Conservation (phyloP, 2,888 invertebrate species). For the Drosophila stalkeri region DNA sequence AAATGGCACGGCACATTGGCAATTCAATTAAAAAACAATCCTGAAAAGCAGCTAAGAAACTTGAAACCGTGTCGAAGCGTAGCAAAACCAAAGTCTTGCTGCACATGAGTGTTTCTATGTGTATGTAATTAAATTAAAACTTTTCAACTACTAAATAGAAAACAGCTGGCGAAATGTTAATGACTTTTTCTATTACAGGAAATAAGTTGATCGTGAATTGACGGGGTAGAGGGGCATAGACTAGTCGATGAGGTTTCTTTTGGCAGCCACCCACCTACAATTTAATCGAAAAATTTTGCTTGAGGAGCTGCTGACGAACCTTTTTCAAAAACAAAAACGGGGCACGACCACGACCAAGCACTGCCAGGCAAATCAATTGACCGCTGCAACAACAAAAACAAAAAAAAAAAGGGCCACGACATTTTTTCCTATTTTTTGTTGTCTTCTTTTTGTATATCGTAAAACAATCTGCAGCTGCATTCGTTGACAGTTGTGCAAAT, state of each 20-base stretch:
- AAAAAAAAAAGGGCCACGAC: constrained; percentile 58
- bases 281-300: constrained; percentile 58
- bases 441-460: constrained; percentile 18
- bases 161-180: constrained; percentile 65
- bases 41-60: constrained; percentile 24
- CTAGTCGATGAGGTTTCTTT: neutral
- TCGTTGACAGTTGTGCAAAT: constrained; percentile 73
- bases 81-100: constrained; percentile 22
- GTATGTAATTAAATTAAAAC: constrained; percentile 74
- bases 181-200: constrained; percentile 61
- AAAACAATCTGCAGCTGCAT: constrained; percentile 62
- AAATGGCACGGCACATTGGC: constrained; percentile 42
- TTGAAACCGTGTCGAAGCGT: constrained; percentile 51
- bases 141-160: constrained; percentile 46
- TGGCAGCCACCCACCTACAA: constrained; percentile 48
- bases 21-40: constrained; percentile 70
- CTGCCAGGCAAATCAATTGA: constrained; percentile 65
- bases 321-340: constrained; percentile 24
- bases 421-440: neutral
- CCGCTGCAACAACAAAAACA: constrained; percentile 21
- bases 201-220: too few relatives aligned
- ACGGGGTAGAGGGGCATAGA: too few relatives aligned
- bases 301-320: constrained; percentile 56
- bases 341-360: constrained; percentile 52
- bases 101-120: constrained; percentile 5